phyloP scores from a whole-genome alignment of 2,888 invertebrate species.

The Bursaphelenchus okinawaensis region DNA sequence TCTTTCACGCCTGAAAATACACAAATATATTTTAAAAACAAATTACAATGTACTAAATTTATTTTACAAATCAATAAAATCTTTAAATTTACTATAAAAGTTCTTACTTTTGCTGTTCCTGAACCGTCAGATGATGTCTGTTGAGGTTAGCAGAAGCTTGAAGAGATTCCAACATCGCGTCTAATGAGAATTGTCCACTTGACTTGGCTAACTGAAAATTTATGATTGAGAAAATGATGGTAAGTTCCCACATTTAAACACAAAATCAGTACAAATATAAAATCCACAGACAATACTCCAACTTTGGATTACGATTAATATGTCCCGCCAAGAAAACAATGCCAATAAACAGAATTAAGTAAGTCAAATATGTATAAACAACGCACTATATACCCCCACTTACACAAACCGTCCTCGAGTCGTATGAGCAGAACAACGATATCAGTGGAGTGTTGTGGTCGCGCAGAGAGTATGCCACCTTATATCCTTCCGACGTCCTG shows the following conservation, averaged over 20 bases:
- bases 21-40: slow-evolving; percentile 18
- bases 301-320: too few species aligned
- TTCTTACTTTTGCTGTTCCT: neutral
- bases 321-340: too few species aligned
- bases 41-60: too few species aligned
- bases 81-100: too few species aligned
- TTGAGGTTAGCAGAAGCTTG: slow-evolving; percentile 16
- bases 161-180: slow-evolving; percentile 13
- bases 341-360: too few species aligned
- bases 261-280: neutral
- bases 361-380: too few species aligned
- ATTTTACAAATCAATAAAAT: too few species aligned
- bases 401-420: slow-evolving; percentile 75
- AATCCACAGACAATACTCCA: too few species aligned
- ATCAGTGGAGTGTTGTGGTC: slow-evolving; percentile 79
- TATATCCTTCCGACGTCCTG: slow-evolving; percentile 80
- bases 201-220: neutral
- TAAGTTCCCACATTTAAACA: neutral
- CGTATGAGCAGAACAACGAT: slow-evolving; percentile 80
- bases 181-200: slow-evolving; percentile 4
- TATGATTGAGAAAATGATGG: neutral
- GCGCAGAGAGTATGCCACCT: slow-evolving; percentile 80
- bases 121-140: slow-evolving; percentile 9
- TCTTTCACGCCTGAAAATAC: slow-evolving; percentile 23
- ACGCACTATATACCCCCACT: slow-evolving; percentile 10